Evolutionary conservation across 2,888 invertebrate genomes (phyloP), one percentile per base, ranked within the genome.

Genomic region (Malachius bipustulatus): DNA sequence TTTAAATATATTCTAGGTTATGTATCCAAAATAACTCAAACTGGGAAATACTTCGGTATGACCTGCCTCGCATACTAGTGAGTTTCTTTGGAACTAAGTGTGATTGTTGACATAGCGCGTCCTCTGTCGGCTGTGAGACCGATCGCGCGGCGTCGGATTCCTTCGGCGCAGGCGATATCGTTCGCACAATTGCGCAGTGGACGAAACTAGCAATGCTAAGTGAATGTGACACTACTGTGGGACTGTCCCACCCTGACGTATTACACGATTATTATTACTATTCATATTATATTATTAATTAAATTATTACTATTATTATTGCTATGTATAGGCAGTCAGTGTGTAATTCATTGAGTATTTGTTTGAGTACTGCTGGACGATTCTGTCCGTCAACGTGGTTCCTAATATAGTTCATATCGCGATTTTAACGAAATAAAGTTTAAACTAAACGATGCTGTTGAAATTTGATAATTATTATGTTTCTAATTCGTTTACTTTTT

Each of bases 81-180:
- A 75, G 75, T 75, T 75, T 73, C 72, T 74, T 75, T 75, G 74
- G 75, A 75, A 74, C 72, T 74, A 74, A 73, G 75, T 75, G 75
- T 75, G 75, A 75, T 75, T 75, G 73, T 75, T 74, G 73, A 63
- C 52, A 54, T 56, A 57, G 59, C 52, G 56, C 49, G 49, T 47
- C 11, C 41, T 38, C 42, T 42, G 41, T 37, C 36, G 41, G 40
- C n/a, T n/a, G n/a, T n/a, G 43, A 41, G 41, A 41, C 46, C 46
- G 47, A 44, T 40, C n/a, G n/a, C n/a, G n/a, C n/a, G n/a, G n/a
- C n/a, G n/a, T n/a, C n/a, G n/a, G n/a, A n/a, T 40, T 32, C 36
- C 37, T 19, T 34, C 38, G 36, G 29, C 37, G 41, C 41, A 34
- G 34, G 36, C 43, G 45, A 41, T 38, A 37, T 39, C 36, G 37